A percentile compares a stretch with the other conserved stretches of the same genome.
These are phyloP conservation scores for Diarsia rubi DNA, from an alignment of 2,888 invertebrate species.

Conservation along the genomic window DNA sequence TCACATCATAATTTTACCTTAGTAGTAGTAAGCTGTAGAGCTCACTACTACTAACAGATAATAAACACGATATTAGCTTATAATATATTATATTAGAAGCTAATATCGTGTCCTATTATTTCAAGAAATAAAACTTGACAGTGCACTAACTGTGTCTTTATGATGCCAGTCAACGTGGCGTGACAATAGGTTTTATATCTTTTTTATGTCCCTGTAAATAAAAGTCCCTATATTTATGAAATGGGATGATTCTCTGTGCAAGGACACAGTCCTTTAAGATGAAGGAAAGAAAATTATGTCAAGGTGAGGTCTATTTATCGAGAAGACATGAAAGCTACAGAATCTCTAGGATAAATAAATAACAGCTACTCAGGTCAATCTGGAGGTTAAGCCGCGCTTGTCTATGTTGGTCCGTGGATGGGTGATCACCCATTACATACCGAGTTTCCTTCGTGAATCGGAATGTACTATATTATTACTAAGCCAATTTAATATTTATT, in stretches of 20 bases:
- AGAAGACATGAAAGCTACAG: neutral
- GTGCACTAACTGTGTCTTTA: constrained; percentile 22
- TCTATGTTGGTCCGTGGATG: no score
- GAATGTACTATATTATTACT: no score
- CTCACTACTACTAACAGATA: neutral
- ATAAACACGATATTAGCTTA: no score
- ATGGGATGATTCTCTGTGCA: constrained; percentile 6
- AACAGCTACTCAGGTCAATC: no score
- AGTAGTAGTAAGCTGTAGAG: no score
- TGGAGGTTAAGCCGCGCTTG: no score
- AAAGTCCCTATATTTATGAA: constrained; percentile 8
- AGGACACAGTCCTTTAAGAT: neutral
- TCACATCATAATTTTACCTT: neutral
- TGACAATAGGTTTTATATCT: constrained; percentile 39
- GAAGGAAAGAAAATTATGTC: neutral
- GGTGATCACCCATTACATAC: no score
- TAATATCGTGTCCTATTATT: constrained; percentile 10
- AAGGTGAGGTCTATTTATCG: constrained; percentile 7
- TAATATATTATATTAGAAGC: no score
- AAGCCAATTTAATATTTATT: no score
- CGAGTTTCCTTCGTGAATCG: no score
- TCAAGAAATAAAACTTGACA: constrained; percentile 6
- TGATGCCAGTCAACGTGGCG: constrained; percentile 24
- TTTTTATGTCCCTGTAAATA: constrained; percentile 35
- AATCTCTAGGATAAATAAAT: no score